Evolutionary conservation across 2,113 vertebrate genomes (phyloP).

Genomic region (Pomatostomus ruficeps): DNA sequence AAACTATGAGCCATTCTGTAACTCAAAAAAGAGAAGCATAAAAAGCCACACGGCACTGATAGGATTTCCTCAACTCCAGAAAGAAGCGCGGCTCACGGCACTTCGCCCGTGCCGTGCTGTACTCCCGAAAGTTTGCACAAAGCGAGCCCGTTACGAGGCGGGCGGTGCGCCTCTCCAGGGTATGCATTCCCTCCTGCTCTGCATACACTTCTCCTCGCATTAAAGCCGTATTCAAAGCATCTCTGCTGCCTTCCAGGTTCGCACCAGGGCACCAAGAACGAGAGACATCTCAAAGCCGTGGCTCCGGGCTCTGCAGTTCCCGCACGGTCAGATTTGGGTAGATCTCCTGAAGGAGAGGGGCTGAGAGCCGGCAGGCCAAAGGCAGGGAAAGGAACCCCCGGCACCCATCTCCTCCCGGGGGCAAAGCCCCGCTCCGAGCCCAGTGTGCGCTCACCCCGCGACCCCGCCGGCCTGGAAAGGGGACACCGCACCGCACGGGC

Average conservation of each 20-base stretch:
- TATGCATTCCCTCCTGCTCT: not conserved
- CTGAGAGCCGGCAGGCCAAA: accelerated
- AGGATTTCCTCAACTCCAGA: accelerated
- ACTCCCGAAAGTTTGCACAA: not conserved
- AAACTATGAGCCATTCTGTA: not conserved
- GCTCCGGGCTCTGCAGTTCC: not conserved
- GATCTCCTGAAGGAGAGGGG: not conserved
- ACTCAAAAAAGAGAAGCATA: not conserved
- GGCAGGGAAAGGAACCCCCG: not conserved
- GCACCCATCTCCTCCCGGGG: not conserved
- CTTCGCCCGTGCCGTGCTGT: accelerated
- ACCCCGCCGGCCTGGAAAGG: not conserved
- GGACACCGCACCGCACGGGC: not conserved
- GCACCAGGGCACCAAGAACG: not conserved
- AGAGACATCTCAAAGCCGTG: not conserved
- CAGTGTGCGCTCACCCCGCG: not conserved
- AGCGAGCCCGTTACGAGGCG: not conserved
- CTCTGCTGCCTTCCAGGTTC: not conserved
- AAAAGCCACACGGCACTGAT: accelerated
- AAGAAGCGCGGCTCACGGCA: accelerated
- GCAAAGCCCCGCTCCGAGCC: not conserved
- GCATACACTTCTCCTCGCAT: not conserved
- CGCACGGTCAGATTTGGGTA: not conserved
- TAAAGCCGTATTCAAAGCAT: not conserved
- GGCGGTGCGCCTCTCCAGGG: not conserved